Percentiles rank a stretch among this genome's conserved stretches.
Evolutionary conservation across 1,140 invertebrate species (phyloP).

Genomic region (Mylabris phalerata): DNA sequence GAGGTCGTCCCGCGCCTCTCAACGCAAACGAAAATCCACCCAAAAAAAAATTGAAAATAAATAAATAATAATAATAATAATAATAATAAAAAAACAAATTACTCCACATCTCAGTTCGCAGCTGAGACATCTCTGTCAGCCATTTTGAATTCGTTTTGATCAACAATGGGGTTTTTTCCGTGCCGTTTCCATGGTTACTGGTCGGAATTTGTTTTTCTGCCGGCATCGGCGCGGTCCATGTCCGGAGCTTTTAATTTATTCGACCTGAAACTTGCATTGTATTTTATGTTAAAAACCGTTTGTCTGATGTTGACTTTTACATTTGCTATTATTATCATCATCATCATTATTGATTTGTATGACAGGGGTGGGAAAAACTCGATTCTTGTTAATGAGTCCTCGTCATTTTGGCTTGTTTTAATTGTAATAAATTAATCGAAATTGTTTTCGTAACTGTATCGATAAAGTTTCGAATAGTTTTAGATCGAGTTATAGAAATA

Average conservation of each 20-base stretch:
- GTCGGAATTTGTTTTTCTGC: constrained; percentile 33
- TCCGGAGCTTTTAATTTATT: constrained; percentile 34
- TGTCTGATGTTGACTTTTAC: not conserved
- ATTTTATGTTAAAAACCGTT: not conserved
- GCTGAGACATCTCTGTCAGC: constrained; percentile 24
- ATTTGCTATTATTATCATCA: not conserved
- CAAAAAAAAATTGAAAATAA: too few relatives aligned
- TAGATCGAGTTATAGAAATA: not conserved
- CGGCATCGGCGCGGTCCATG: constrained; percentile 15
- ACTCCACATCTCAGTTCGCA: constrained; percentile 30
- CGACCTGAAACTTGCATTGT: constrained; percentile 6
- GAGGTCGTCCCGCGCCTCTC: too few relatives aligned
- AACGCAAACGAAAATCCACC: too few relatives aligned
- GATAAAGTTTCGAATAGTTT: too few relatives aligned
- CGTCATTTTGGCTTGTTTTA: too few relatives aligned
- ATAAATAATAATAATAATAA: too few relatives aligned
- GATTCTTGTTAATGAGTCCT: not conserved
- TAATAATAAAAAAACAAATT: constrained; percentile 24
- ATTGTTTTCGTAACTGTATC: too few relatives aligned
- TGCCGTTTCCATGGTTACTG: constrained; percentile 26
- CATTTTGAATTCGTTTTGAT: constrained; percentile 36
- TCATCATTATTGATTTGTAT: too few relatives aligned
- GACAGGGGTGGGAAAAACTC: not conserved
- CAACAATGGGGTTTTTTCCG: constrained; percentile 35
- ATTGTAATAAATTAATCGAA: too few relatives aligned